These are phyloP conservation scores for Galaxea fascicularis DNA, from an alignment of 92 coral and sea anemone genomes.

Conservation along the genomic window DNA sequence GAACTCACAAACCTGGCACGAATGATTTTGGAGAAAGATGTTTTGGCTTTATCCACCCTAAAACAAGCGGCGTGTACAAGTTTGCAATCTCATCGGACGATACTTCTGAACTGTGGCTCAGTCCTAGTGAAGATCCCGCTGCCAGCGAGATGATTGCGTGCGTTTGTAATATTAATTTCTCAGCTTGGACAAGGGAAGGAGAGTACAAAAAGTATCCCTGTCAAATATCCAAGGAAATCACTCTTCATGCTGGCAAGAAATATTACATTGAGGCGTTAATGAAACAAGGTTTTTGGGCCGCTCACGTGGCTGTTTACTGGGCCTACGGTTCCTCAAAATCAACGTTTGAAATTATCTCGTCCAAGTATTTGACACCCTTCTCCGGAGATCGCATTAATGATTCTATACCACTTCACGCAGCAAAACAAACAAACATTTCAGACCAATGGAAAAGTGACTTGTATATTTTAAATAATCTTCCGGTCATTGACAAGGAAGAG, in stretches of 20 bases:
- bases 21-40: slow-evolving; percentile 8
- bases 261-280: slow-evolving; percentile 35
- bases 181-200: no score
- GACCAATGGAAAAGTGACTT: background rate
- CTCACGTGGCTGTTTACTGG: slow-evolving; percentile 31
- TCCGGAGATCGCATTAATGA: background rate
- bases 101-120: slow-evolving; percentile 29
- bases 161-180: background rate
- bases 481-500: background rate
- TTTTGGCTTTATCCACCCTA: slow-evolving; percentile 4
- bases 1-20: background rate
- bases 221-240: slow-evolving; percentile 27
- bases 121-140: slow-evolving; percentile 19
- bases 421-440: background rate
- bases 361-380: slow-evolving; percentile 10
- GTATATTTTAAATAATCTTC: background rate
- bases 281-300: slow-evolving; percentile 15
- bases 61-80: background rate
- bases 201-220: slow-evolving; percentile 21
- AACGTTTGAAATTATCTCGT: slow-evolving; percentile 19
- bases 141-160: background rate
- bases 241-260: slow-evolving; percentile 22
- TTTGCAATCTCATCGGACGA: slow-evolving; percentile 31
- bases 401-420: background rate
- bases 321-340: background rate